Percentiles rank a stretch among this genome's conserved stretches.
Evolutionary conservation across 2,113 vertebrate species (phyloP).

Genomic region (Chaetodon trifascialis): DNA sequence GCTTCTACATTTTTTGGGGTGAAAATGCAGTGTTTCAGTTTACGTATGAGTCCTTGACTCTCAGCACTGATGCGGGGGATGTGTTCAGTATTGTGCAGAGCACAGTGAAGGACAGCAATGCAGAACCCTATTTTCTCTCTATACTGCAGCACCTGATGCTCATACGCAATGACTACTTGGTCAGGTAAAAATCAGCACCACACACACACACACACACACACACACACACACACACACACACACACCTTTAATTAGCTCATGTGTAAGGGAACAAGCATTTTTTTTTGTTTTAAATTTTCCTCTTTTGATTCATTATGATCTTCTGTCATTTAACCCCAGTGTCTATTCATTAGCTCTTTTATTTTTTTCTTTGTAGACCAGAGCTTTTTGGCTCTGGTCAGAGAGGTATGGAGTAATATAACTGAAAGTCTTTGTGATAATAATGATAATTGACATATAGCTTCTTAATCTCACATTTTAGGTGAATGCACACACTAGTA

Average conservation of each 20-base stretch:
- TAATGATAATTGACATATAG: background rate
- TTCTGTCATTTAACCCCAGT: background rate
- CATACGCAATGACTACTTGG: conserved; percentile 93
- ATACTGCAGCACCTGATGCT: conserved; percentile 97
- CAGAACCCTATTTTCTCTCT: conserved; percentile 94
- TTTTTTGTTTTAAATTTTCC: background rate
- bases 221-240: background rate
- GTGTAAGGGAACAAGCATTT: background rate
- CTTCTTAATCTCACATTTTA: conserved; percentile 12
- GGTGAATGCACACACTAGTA: background rate
- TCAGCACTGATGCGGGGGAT: conserved; percentile 91
- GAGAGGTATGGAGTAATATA: background rate
- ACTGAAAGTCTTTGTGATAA: background rate
- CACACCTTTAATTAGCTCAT: background rate
- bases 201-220: background rate
- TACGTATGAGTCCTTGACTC: conserved; percentile 84
- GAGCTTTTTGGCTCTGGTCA: background rate
- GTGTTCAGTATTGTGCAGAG: conserved; percentile 92
- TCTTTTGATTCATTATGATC: background rate
- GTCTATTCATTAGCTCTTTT: background rate
- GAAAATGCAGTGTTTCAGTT: conserved; percentile 25
- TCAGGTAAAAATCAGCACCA: conserved; percentile 86
- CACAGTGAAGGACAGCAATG: conserved; percentile 91
- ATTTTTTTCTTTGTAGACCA: background rate
- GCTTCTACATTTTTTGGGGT: conserved; percentile 17